Evolutionary conservation across 2,888 invertebrate genomes (phyloP), one percentile per base, ranked within the genome.

Genomic region (Drosophila parthenogenetica): DNA sequence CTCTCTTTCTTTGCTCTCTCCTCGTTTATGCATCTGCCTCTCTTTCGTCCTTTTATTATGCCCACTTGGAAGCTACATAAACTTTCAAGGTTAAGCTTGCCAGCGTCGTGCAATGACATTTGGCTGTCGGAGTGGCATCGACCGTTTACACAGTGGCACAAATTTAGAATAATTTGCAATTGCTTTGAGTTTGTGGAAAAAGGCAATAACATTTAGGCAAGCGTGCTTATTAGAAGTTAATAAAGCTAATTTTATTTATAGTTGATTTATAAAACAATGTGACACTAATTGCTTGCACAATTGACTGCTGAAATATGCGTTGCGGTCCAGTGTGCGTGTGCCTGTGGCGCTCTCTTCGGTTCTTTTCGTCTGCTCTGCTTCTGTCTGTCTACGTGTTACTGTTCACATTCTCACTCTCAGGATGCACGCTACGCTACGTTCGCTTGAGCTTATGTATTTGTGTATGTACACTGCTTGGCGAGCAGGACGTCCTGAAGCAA

Each of bases 11-110:
- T 49, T 8, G 42, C 39, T 50, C 50, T 46, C 7, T 11, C 11
- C n/a, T 7, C 29, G 11, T 16, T 16, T 61, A 17, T 37, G 25
- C 37, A 22, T 49, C 48, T 40, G 40, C 19, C 45, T 14, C 39
- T 35, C 13, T 35, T 14, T 75, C 58, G 83, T 88, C 89, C 89
- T 89, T 73, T 71, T 68, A 78, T 79, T 71, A 69, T 73, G 58
- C 62, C 51, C 53, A 53, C 40, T 79, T 77, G 81, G 58, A 63
- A 66, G 72, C 73, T 76, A 29, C 29, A 29, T 29, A 71, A 87
- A 84, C 79, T 84, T 87, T 90, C 90, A 90, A 90, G 90, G 90
- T 90, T 89, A 90, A 87, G 77, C 82, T 81, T 80, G 77, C 74
- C 74, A 59, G 76, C 81, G 61, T 74, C 83, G 90, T 78, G 77